Conservation (phyloP, 2,113 vertebrate genomes). For the Microcebus jonahi region DNA sequence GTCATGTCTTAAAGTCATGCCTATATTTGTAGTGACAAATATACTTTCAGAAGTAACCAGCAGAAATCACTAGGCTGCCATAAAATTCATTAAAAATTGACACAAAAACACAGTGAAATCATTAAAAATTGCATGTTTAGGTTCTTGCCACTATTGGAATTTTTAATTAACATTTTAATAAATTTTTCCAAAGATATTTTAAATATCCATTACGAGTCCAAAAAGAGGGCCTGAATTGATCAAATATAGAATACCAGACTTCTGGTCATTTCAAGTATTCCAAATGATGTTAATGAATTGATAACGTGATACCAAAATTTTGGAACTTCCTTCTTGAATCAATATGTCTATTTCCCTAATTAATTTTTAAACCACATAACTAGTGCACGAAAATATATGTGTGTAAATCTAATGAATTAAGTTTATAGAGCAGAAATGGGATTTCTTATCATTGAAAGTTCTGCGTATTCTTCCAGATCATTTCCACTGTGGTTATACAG, state of each 20-base stretch:
- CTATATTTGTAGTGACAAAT: no score
- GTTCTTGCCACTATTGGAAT: no score
- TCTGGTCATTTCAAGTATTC: neutral
- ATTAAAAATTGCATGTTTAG: no score
- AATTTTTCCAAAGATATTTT: no score
- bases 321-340: neutral
- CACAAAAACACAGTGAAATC: no score
- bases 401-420: neutral
- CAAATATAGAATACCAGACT: neutral
- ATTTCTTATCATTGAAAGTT: neutral
- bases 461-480: neutral
- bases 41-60: no score
- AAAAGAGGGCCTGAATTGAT: neutral
- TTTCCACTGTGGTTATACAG: neutral
- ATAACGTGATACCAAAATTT: neutral
- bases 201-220: neutral
- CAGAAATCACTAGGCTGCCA: no score
- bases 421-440: neutral
- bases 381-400: neutral
- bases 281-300: neutral
- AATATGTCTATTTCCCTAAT: neutral
- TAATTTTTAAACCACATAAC: neutral
- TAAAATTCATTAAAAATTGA: no score
- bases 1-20: no score
- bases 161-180: no score